Conservation (phyloP, 2,888 invertebrate genomes). For the Dilophus febrilis region DNA sequence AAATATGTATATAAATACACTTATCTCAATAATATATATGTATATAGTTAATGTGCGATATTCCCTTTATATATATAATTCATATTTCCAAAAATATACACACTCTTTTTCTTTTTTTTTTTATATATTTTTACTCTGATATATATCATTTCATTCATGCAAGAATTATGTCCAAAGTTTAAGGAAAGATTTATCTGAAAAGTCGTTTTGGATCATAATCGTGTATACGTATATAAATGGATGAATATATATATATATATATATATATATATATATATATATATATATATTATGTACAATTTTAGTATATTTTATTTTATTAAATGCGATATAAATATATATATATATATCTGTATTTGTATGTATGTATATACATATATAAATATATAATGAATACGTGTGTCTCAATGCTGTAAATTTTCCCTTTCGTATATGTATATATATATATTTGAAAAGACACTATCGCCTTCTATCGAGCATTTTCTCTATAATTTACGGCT, state of each 20-base stretch:
- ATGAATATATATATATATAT: no score
- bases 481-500: conserved; percentile 11
- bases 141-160: conserved; percentile 2
- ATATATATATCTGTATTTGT: no score
- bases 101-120: neutral
- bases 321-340: neutral
- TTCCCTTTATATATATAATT: no score
- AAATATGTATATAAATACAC: no score
- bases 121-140: conserved; percentile 1
- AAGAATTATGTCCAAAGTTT: conserved; percentile 12
- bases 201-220: conserved; percentile 13
- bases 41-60: no score
- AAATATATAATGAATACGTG: neutral
- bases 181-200: conserved; percentile 13
- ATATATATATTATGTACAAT: neutral
- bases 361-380: neutral
- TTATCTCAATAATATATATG: no score
- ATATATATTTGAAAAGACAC: conserved; percentile 9
- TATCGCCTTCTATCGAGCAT: conserved; percentile 12
- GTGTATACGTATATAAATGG: no score
- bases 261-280: neutral
- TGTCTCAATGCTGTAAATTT: conserved; percentile 7
- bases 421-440: conserved; percentile 6
- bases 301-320: neutral
- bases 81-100: no score